phyloP scores from a whole-genome alignment of 2,113 vertebrate species.

The Serilophus lunatus region DNA sequence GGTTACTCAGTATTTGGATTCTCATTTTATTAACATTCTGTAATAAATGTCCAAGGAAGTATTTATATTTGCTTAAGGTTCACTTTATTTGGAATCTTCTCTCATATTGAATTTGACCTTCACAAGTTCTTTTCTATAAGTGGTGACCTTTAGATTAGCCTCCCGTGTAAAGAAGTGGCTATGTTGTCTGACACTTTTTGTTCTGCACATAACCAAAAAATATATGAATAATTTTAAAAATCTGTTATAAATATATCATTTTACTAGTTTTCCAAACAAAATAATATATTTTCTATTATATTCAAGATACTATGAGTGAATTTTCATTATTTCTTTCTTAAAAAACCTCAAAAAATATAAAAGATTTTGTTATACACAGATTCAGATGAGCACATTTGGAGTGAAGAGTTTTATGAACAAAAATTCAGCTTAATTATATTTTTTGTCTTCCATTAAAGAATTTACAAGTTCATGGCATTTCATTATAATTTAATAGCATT shows the following conservation, averaged over 20 bases:
- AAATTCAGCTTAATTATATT: not conserved
- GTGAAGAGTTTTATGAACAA: not conserved
- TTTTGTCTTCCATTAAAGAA: not conserved
- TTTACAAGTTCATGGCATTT: not conserved
- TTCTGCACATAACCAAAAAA: not conserved
- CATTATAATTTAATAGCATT: not conserved
- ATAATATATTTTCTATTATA: not conserved
- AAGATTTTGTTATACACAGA: not conserved
- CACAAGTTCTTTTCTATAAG: conserved; percentile 35
- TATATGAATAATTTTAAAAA: not conserved
- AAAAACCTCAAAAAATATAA: not conserved
- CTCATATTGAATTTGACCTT: conserved; percentile 48
- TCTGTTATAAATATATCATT: not conserved
- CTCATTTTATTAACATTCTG: conserved; percentile 35
- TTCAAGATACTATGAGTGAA: not conserved
- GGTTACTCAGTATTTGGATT: conserved; percentile 11
- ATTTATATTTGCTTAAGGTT: conserved; percentile 39
- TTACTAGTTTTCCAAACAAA: not conserved
- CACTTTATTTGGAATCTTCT: conserved; percentile 38
- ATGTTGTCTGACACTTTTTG: not conserved
- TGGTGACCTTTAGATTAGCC: conserved; percentile 42
- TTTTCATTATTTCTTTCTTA: not conserved
- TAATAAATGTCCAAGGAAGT: conserved; percentile 39
- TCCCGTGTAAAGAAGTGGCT: not conserved
- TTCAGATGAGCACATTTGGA: not conserved